Base-by-base conservation (phyloP, 2,797 vertebrate species). In the Halcyon smyrnensis region DNA sequence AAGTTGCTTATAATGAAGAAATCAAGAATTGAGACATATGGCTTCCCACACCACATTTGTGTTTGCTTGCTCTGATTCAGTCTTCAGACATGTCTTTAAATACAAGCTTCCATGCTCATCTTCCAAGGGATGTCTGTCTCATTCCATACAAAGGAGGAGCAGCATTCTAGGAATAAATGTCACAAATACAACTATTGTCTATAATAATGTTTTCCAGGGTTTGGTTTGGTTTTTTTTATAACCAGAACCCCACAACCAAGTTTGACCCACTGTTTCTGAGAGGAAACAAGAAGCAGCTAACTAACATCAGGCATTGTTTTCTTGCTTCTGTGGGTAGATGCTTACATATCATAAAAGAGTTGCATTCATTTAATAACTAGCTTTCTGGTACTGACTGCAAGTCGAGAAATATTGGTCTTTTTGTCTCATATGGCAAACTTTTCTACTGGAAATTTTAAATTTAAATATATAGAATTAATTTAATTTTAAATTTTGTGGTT, bases 71-170 rank as follows among this genome's bases (percentile, higher is more conserved):
- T 68, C 17, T 32, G 64, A 64, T 60, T 83, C 56, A 70, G 19
- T 25, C 19, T 32, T 70, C 56, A 63, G 27, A 46, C 8, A 30
- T 70, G 25, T 19, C 23, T 75, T 87, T 78, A 64, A 78, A 74
- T 9, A 46, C 21, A 59, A 85, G 24, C 8, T 73, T 71, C 36
- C 45, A 84, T 0, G 1, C 10, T 80, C 34, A 56, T 62, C 28
- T 68, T 69, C 51, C 0, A 0, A 48, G 43, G 46, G 10, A 36
- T 59, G 1, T 27, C 46, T 63, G 14, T 20, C 37, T 70, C 4
- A 0, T n/a, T 87, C 34, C 34, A 8, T 45, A 27, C 20, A 34
- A 19, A 57, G 48, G 12, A 84, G 54, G 9, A 68, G 23, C 1
- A 75, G 4, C 2, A 57, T 23, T 15, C 19, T 16, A 37, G 50